These are phyloP conservation scores for Rhadinocentrus ornatus DNA, from an alignment of 2,797 vertebrate genomes.

Conservation along the genomic window DNA sequence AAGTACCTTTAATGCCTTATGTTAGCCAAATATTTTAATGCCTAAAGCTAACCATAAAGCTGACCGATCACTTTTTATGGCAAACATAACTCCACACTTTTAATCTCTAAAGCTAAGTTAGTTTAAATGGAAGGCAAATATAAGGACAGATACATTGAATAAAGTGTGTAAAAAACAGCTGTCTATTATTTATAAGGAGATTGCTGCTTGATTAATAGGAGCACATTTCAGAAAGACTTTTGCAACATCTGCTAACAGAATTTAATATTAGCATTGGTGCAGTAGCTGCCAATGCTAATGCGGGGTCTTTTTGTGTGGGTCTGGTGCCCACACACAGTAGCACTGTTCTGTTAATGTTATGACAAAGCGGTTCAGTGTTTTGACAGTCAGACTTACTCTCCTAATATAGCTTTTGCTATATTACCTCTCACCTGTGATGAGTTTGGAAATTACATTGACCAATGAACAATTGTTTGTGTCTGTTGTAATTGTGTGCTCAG, in stretches of 20 bases:
- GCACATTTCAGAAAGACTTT: too few species aligned
- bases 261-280: too few species aligned
- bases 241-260: too few species aligned
- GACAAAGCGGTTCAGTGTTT: conserved; percentile 31
- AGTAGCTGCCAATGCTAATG: too few species aligned
- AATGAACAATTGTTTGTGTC: conserved; percentile 59
- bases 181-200: too few species aligned
- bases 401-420: conserved; percentile 51
- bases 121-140: too few species aligned
- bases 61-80: background rate
- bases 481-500: conserved; percentile 59
- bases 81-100: background rate
- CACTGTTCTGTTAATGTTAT: conserved; percentile 25
- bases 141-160: background rate
- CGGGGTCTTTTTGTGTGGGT: background rate
- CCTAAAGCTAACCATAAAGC: background rate
- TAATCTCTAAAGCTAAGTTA: too few species aligned
- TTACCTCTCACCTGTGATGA: conserved; percentile 59
- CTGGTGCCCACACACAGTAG: background rate
- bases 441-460: conserved; percentile 68
- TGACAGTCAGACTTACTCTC: conserved; percentile 62
- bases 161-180: background rate
- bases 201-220: too few species aligned
- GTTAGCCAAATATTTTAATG: background rate
- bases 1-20: background rate